phyloP scores from a whole-genome alignment of 2,113 vertebrate species.

The Mobula birostris region DNA sequence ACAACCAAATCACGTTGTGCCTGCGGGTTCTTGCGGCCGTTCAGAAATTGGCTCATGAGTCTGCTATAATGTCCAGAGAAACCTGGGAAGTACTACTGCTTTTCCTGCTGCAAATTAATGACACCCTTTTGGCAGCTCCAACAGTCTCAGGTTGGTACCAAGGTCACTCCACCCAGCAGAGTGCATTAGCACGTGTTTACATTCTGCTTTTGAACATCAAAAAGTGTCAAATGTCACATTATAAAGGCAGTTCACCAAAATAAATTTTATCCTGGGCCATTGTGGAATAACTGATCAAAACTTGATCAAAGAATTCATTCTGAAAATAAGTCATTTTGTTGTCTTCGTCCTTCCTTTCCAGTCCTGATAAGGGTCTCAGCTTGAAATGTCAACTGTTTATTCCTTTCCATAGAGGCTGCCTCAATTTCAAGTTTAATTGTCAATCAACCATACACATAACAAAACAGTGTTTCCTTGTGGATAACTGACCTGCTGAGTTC shows the following conservation, averaged over 20 bases:
- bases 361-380: not conserved
- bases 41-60: slow-evolving; percentile 87
- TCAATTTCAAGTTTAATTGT: no score
- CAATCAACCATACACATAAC: no score
- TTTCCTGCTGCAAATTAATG: slow-evolving; percentile 89
- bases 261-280: no score
- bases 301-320: not conserved
- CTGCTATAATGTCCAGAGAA: slow-evolving; percentile 81
- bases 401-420: no score
- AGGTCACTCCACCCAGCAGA: not conserved
- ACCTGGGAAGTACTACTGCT: slow-evolving; percentile 92
- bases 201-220: not conserved
- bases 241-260: not conserved
- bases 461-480: no score
- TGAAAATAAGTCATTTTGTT: no score
- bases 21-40: slow-evolving; percentile 86
- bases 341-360: no score
- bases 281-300: not conserved
- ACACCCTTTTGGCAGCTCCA: slow-evolving; percentile 82
- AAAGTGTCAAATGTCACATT: not conserved
- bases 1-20: slow-evolving; percentile 82
- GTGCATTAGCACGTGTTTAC: not conserved
- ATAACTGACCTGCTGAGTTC: no score
- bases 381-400: no score
- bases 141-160: slow-evolving; percentile 71